These are phyloP conservation scores for Zootoca vivipara DNA, from an alignment of 2,113 vertebrate genomes.

Conservation along the genomic window DNA sequence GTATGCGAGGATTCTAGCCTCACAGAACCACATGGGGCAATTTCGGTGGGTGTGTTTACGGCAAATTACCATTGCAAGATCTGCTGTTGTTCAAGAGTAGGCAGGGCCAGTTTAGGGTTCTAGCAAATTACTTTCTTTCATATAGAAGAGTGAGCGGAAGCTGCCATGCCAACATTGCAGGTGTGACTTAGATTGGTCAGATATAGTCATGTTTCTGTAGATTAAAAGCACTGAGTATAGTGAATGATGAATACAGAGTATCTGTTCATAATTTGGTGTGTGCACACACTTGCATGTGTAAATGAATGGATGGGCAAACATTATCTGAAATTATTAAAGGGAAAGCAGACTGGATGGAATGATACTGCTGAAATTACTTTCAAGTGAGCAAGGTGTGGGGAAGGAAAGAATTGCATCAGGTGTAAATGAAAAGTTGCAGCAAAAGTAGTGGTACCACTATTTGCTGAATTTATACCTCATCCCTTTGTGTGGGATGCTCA, in stretches of 20 bases:
- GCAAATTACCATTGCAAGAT: neutral
- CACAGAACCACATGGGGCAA: no score
- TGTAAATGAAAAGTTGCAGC: neutral
- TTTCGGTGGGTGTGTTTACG: no score
- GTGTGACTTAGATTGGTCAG: neutral
- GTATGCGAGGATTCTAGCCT: no score
- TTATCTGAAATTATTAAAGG: neutral
- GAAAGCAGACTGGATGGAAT: neutral
- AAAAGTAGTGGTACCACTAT: no score
- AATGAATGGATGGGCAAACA: no score
- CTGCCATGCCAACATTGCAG: neutral
- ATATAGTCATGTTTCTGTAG: neutral
- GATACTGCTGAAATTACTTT: neutral
- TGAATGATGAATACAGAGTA: no score
- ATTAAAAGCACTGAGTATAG: neutral
- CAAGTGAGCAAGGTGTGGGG: neutral
- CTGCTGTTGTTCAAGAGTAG: neutral
- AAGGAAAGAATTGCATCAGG: neutral
- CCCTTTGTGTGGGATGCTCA: neutral
- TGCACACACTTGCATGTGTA: no score
- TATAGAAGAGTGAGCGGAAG: neutral
- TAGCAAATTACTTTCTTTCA: neutral
- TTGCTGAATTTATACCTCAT: neutral
- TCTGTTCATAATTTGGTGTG: no score
- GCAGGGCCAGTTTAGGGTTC: neutral